phyloP scores from a whole-genome alignment of 1,140 invertebrate genomes.

The Macrotrachela quadricornifera region DNA sequence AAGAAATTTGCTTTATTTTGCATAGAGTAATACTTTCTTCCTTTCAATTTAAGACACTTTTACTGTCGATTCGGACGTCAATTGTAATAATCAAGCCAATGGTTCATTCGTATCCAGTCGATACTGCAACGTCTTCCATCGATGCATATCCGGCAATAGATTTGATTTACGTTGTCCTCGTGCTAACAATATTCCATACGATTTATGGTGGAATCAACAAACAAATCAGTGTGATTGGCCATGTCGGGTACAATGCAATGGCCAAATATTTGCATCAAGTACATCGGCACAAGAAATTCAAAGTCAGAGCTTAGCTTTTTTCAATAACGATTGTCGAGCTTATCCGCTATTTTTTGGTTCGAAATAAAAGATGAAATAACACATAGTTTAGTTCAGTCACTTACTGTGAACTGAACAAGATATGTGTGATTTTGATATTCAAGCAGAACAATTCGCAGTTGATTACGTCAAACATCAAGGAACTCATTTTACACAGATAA shows the following conservation, averaged over 20 bases:
- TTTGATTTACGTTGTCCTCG: slow-evolving; percentile 6
- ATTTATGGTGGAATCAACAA: slow-evolving; percentile 9
- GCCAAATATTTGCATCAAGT: not conserved
- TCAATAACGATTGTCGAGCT: not conserved
- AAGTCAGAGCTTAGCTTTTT: not conserved
- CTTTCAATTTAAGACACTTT: too few species aligned
- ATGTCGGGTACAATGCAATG: not conserved
- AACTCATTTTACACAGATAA: too few species aligned
- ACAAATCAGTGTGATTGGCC: slow-evolving; percentile 7
- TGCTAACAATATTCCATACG: slow-evolving; percentile 4
- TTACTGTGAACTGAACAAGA: too few species aligned
- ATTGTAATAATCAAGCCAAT: not conserved
- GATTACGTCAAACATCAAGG: too few species aligned
- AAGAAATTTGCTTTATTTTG: too few species aligned
- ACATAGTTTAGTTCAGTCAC: too few species aligned
- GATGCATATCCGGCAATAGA: slow-evolving; percentile 1
- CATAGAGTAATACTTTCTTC: too few species aligned
- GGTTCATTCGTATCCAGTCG: slow-evolving; percentile 1
- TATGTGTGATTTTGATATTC: too few species aligned
- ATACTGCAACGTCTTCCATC: slow-evolving; percentile 7
- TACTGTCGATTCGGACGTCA: not conserved
- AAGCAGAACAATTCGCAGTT: too few species aligned
- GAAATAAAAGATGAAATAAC: too few species aligned
- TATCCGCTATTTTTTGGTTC: too few species aligned
- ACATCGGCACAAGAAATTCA: not conserved